Evolutionary conservation across 2,797 vertebrate species (phyloP), one percentile per base, ranked within the genome.

Genomic region (Hydrolagus colliei): DNA sequence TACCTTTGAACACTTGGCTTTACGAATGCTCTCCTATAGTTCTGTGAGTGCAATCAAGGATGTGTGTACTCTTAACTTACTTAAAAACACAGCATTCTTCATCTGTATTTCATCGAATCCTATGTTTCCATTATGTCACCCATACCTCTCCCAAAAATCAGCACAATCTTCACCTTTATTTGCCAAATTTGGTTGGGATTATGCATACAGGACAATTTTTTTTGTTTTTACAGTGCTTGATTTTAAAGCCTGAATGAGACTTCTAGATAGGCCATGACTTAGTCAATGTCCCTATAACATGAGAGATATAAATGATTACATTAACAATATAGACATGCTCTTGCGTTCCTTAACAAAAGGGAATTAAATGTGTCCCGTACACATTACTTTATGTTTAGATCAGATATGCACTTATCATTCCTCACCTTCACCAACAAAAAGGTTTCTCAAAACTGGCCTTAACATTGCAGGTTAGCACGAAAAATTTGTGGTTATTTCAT

Each of bases 1-100:
- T 80, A 84, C 65, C 32, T 68, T 84, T 84, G 67, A 63, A 68
- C 32, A 71, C 32, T 41, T 84, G 22, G 62, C 78, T 67, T 32
- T 65, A 80, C 27, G 0, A 80, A 71, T 2, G 2, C 32, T 41
- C 27, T 10, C 20, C 27, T 67, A 6, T 32, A 27, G 11, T 16
- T 65, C 22, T 22, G 5, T 79, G 59, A 79, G 5, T 65, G 65
- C 67, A 71, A 84, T 20, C 7, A 4, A 84, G 71, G 27, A 84
- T 84, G 12, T 35, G 67, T 84, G 5, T 20, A 12, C 9, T 41
- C 32, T 71, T 27, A 27, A 27, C 27, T 27, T 84, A 65, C 9
- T 71, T 71, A 68, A 20, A 84, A 68, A 11, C 10, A 41, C 32
- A 61, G 65, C 8, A 41, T 84, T 71, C 35, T 59, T 32, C 22